Evolutionary conservation across 2,797 vertebrate species (phyloP), one percentile per base, ranked within the genome.

Genomic region (Typhlichthys eigenmanni): DNA sequence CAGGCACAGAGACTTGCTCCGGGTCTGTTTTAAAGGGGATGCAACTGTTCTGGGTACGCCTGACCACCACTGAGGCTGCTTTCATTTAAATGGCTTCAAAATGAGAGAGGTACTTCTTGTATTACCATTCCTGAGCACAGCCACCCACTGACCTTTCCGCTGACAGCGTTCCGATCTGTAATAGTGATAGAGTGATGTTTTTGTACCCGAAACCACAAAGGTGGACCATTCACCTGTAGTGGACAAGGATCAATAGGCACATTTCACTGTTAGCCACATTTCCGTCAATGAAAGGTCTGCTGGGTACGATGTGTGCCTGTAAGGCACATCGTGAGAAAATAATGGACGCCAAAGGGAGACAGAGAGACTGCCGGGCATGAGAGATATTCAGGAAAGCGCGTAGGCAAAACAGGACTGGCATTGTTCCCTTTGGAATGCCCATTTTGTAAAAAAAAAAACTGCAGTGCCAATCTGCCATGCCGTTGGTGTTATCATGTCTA

Each of bases 381-480:
- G 5, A 38, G 69, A 76, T 48, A 67, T 76, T 66, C 64, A 53
- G 77, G 78, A 72, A 68, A 78, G 69, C 62, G 47, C 65, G 62
- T 55, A 69, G 54, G 66, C 67, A 63, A 76, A 85, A 86, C 68
- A 82, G 77, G 59, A 47, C 66, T 69, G 69, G 56, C 67, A 74
- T 87, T 86, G 80, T 83, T 79, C 65, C 72, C 51, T 47, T 52
- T 56, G 47, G 60, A 48, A 63, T 68, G 62, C 58, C 69, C 61
- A 62, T 78, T 85, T 57, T 72, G 66, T 65, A n/a, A n/a, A 53
- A 71, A 57, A 19, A 19, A 19, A 38, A 56, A 48, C n/a, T 64
- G 59, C 60, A 32, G 69, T 76, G 80, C 77, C 71, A 74, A 66
- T 13, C 60, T 64, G 57, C 48, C 0, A 5, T 57, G 47, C 63